A percentile compares a stretch with the other conserved stretches of the same genome.
phyloP scores from a whole-genome alignment of 2,888 invertebrate genomes.

The Scaptomyza caliginosa region DNA sequence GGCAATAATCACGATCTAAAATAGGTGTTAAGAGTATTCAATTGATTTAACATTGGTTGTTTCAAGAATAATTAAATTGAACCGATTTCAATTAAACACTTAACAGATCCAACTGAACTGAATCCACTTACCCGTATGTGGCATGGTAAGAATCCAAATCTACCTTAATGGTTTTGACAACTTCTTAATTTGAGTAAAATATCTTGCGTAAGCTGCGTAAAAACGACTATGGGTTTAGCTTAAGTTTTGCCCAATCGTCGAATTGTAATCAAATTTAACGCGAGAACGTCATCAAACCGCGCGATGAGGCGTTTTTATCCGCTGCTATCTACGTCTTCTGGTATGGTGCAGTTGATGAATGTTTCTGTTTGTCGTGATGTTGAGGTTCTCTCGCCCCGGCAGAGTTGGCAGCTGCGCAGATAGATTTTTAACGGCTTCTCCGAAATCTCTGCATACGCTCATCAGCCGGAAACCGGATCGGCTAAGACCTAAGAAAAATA shows the following conservation, averaged over 20 bases:
- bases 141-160: conserved; percentile 56
- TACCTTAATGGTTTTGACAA: conserved; percentile 36
- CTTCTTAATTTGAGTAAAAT: conserved; percentile 47
- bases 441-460: conserved; percentile 59
- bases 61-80: conserved; percentile 36
- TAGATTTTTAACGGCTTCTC: conserved; percentile 70
- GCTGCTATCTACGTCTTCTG: conserved; percentile 32
- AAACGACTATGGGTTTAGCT: conserved; percentile 35
- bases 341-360: conserved; percentile 48
- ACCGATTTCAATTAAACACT: conserved; percentile 33
- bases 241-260: conserved; percentile 63
- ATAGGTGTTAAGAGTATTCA: no score
- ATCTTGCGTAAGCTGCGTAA: conserved; percentile 48
- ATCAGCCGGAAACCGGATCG: conserved; percentile 48
- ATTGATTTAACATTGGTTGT: no score
- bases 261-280: conserved; percentile 75
- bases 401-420: conserved; percentile 37
- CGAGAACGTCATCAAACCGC: conserved; percentile 62
- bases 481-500: conserved; percentile 72
- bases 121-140: conserved; percentile 76
- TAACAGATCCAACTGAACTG: conserved; percentile 17
- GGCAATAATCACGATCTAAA: no score
- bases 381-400: conserved; percentile 14
- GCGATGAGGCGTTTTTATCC: conserved; percentile 18
- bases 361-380: conserved; percentile 24